Conservation (phyloP, 2,888 invertebrate genomes). For the Patella ulyssiponensis region DNA sequence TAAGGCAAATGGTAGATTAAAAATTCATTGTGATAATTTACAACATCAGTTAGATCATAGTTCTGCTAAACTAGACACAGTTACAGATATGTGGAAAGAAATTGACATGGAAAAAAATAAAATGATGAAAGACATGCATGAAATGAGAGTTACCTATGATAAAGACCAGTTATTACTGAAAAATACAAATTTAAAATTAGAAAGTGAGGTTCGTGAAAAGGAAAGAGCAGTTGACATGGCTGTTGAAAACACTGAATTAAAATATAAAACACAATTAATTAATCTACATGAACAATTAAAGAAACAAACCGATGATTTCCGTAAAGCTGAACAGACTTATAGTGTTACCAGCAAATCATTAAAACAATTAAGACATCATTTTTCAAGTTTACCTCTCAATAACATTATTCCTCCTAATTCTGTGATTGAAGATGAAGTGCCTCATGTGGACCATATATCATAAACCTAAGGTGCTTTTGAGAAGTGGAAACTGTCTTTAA, state of each 20-base stretch:
- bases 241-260: slow-evolving; percentile 51
- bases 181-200: slow-evolving; percentile 52
- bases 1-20: slow-evolving; percentile 59
- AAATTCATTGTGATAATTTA: slow-evolving; percentile 59
- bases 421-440: slow-evolving; percentile 50
- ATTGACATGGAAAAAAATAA: slow-evolving; percentile 53
- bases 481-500: too few relatives aligned
- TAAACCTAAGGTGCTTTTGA: too few relatives aligned
- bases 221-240: slow-evolving; percentile 49
- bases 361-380: slow-evolving; percentile 62
- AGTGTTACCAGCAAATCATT: slow-evolving; percentile 56
- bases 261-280: slow-evolving; percentile 54
- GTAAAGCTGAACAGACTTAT: slow-evolving; percentile 52
- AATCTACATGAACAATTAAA: slow-evolving; percentile 54
- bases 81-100: slow-evolving; percentile 60
- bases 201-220: slow-evolving; percentile 49
- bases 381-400: slow-evolving; percentile 56
- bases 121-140: slow-evolving; percentile 55
- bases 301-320: slow-evolving; percentile 48
- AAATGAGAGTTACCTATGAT: slow-evolving; percentile 49
- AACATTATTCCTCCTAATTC: slow-evolving; percentile 52
- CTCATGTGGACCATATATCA: slow-evolving; percentile 26
- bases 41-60: slow-evolving; percentile 53
- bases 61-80: slow-evolving; percentile 53
- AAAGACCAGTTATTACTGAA: slow-evolving; percentile 53